Evolutionary conservation across 2,797 vertebrate species (phyloP), one percentile per base, ranked within the genome.

Genomic region (Danio tinwini): DNA sequence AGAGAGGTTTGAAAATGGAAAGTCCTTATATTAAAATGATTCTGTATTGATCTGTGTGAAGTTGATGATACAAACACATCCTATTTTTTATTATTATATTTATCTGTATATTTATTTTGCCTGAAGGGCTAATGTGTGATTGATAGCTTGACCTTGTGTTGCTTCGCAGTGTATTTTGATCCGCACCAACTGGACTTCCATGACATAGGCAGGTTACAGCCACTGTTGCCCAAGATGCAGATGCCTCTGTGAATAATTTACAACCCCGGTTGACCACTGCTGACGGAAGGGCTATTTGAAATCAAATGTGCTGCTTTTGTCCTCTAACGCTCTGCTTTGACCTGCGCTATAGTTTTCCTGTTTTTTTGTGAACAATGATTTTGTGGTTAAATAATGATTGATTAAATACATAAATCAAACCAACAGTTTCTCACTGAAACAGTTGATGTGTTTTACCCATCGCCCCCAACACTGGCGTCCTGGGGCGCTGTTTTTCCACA

Each of bases 211-310:
- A 86, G 82, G 82, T 84, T 78, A 76, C 78, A 70, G 72, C 77
- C 47, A 56, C 79, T 71, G 78, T 71, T 74, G 81, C 80, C 81
- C 61, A 82, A 82, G 85, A 81, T 78, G 84, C 82, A 82, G 82
- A 78, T 77, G 80, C 45, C 80, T 21, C n/a, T 47, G 73, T 87
- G 81, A 85, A 86, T 88, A 79, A 87, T 88, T 87, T 83, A 87
- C 76, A 58, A 74, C 78, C 74, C 78, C 58, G 44, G 68, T 82
- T 85, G 85, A 84, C 84, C 87, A 85, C 76, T 85, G 87, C 82
- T 88, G 83, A 87, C 82, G 47, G 83, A 81, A 83, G 74, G 74
- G 76, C 76, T 81, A 84, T 87, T 88, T 42, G 73, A 86, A 85
- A 88, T 85, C 78, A 78, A 69, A 86, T 68, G 73, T 81, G 82